These are phyloP conservation scores for Eristalis pertinax DNA, from an alignment of 2,888 invertebrate species.

Conservation along the genomic window DNA sequence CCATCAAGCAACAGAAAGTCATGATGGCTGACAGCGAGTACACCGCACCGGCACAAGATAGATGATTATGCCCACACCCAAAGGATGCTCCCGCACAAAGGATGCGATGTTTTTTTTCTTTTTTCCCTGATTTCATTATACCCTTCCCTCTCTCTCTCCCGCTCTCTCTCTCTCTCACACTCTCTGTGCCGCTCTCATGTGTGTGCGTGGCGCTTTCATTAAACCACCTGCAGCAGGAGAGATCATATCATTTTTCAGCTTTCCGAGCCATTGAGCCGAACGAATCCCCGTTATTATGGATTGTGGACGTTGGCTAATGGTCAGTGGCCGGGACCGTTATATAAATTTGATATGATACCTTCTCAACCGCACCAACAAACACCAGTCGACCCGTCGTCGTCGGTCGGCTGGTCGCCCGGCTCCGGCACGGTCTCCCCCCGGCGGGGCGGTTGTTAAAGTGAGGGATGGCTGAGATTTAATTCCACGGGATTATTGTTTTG, in stretches of 20 bases:
- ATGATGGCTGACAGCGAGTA: conserved; percentile 31
- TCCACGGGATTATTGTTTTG: neutral
- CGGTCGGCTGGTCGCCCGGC: neutral
- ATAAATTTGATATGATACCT: conserved; percentile 20
- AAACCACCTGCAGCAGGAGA: conserved; percentile 53
- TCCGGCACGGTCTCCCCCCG: neutral
- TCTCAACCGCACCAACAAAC: neutral
- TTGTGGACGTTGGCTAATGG: conserved; percentile 59
- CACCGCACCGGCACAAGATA: conserved; percentile 20
- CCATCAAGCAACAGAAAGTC: conserved; percentile 41
- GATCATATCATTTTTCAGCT: conserved; percentile 70
- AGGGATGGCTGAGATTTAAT: conserved; percentile 6
- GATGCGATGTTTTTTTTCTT: conserved; percentile 29
- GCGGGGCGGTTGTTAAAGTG: neutral
- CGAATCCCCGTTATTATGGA: conserved; percentile 63
- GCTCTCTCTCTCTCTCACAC: too few relatives aligned
- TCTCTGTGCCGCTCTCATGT: neutral
- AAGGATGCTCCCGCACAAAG: conserved; percentile 29
- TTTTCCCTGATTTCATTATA: conserved; percentile 62
- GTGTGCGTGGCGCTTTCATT: conserved; percentile 37
- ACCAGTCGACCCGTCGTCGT: neutral
- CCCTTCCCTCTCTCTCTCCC: neutral
- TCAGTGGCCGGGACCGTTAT: conserved; percentile 43
- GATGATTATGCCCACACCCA: conserved; percentile 38
- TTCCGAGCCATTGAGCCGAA: conserved; percentile 64